phyloP scores from a whole-genome alignment of 2,113 vertebrate genomes.

The Todiramphus saurophagus region DNA sequence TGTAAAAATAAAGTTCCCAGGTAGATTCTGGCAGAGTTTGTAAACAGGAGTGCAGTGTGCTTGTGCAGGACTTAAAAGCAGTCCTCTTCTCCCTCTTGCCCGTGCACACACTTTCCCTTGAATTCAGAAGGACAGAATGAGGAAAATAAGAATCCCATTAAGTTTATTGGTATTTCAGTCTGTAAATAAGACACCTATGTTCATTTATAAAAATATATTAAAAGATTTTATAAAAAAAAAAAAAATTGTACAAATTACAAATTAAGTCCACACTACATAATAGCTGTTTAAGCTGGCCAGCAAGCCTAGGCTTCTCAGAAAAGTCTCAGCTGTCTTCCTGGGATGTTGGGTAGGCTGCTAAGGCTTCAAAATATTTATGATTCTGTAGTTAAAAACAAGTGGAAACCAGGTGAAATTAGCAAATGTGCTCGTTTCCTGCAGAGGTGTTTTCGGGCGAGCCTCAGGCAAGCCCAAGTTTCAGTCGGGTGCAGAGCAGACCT shows the following conservation, averaged over 20 bases:
- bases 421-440: not conserved
- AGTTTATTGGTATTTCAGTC: conserved; percentile 65
- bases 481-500: conserved; percentile 66
- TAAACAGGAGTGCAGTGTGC: not conserved
- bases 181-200: conserved; percentile 21
- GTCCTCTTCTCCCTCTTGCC: not conserved
- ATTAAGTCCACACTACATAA: not conserved
- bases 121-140: not conserved
- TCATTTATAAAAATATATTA: conserved; percentile 31
- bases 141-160: not conserved
- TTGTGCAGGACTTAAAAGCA: not conserved
- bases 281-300: not conserved
- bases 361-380: not conserved
- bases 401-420: not conserved
- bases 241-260: not conserved
- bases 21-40: not conserved
- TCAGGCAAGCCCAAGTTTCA: conserved; percentile 33
- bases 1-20: not conserved
- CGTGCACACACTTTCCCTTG: not conserved
- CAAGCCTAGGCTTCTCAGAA: not conserved
- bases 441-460: conserved; percentile 37
- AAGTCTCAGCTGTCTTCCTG: not conserved
- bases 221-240: not conserved
- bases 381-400: not conserved
- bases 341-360: not conserved